Evolutionary conservation across 2,888 invertebrate species (phyloP), one percentile per base, ranked within the genome.

Genomic region (Diarsia mendica): DNA sequence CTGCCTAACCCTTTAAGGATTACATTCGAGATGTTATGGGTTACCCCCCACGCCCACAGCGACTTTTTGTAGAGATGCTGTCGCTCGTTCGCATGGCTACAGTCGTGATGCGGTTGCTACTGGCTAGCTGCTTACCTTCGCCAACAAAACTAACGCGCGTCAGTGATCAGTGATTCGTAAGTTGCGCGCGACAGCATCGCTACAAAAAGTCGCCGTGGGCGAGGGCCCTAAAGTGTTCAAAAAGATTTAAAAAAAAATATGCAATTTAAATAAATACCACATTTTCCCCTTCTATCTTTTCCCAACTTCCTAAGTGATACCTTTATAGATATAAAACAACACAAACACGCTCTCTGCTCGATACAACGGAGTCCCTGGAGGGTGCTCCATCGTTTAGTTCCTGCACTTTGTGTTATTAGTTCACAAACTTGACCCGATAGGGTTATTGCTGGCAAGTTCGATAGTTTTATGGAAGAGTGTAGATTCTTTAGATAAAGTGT

Each of bases 401-500:
- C 66, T 69, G 80, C 85, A 83, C 87, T 87, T 75, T 67, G 65
- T 63, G 33, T 71, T 87, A 85, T 86, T 85, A 87, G 83, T 87
- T 87, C 67, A 69, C 51, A 67, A 83, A 80, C 83, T 79, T 85
- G 73, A 66, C 76, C 70, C 13, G 72, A 79, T 67, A 72, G 53
- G 61, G 60, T 77, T 75, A 69, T 53, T 69, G 64, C 39, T 39
- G 0, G 67, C 15, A 55, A 48, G 46, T 69, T 60, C 20, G 11
- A 28, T 55, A 74, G 75, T 69, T 28, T 72, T 61, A 74, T 68
- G 18, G 28, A 28, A 15, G 28, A 1, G 15, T 46, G 49, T 13
- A 44, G 2, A 39, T 63, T 63, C 51, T 68, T 70, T 20, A 4
- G 23, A 39, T 28, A 15, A 28, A 58, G 28, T 58, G 15, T 58